These are phyloP conservation scores for Anableps anableps DNA, from an alignment of 2,797 vertebrate genomes.

Conservation along the genomic window DNA sequence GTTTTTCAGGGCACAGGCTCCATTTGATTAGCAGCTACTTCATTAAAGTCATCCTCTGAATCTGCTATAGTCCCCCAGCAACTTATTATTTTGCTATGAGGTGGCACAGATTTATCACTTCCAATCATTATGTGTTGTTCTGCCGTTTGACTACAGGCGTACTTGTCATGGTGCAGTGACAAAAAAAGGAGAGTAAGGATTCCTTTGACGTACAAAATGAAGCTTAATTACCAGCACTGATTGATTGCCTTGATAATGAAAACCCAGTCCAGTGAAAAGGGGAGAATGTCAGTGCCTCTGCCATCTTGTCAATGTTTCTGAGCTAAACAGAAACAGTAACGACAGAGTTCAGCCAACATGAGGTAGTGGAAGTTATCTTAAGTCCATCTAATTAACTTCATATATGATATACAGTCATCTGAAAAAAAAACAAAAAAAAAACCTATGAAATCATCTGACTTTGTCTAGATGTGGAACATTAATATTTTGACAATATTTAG, in stretches of 20 bases:
- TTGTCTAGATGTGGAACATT: neutral
- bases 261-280: neutral
- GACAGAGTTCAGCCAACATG: neutral
- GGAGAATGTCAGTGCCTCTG: neutral
- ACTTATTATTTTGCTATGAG: slow-evolving; percentile 12
- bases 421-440: neutral
- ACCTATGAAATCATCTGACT: neutral
- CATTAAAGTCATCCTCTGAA: slow-evolving; percentile 26
- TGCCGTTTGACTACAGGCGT: slow-evolving; percentile 5
- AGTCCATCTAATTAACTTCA: neutral
- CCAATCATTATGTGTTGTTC: slow-evolving; percentile 4
- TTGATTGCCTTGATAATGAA: neutral
- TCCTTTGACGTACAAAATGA: neutral
- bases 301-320: neutral
- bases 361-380: neutral
- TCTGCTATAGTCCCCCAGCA: slow-evolving; percentile 6
- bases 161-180: neutral
- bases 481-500: neutral
- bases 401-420: neutral
- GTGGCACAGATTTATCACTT: slow-evolving; percentile 2
- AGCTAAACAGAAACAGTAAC: neutral
- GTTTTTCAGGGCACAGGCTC: slow-evolving; percentile 9
- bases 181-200: neutral
- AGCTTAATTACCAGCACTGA: slow-evolving; percentile 5
- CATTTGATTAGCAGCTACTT: slow-evolving; percentile 16